Evolutionary conservation across 1,140 invertebrate species (phyloP), one percentile per base, ranked within the genome.

Genomic region (Mya arenaria): DNA sequence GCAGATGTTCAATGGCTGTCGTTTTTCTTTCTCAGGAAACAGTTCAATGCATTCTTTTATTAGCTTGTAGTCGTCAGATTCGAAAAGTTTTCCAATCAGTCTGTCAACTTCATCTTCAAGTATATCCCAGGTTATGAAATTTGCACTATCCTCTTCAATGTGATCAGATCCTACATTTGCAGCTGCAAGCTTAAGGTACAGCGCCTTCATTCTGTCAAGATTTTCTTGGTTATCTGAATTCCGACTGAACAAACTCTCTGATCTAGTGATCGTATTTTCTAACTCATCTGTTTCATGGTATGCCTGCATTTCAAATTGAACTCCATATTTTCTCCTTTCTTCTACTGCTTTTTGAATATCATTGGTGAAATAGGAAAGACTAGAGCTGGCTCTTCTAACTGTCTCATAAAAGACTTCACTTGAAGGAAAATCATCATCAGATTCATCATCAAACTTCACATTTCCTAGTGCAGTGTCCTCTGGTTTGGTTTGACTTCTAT

Each of bases 331-430:
- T n/a, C n/a, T n/a, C n/a, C n/a, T n/a, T n/a, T n/a, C n/a, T n/a
- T n/a, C 48, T n/a, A 10, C 48, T 52, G 19, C 25, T 52, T 3
- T 17, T 23, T n/a, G 25, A n/a, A n/a, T n/a, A 23, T 23, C 48
- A 17, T n/a, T 23, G 19, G 48, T 17, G 17, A 63, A 39, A 17
- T 60, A 30, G 28, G 73, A 60, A 6, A 68, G 37, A 4, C 44
- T 36, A 37, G 62, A 44, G 19, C 77, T 80, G 17, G 34, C 55
- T 34, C 66, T 39, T 62, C 77, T 69, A 6, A 80, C 39, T 58
- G 25, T 37, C 5, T 69, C 66, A 60, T 80, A 80, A 39, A 66
- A 80, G 34, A 71, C 52, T 25, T 80, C 77, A 71, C 77, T 71
- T 8, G 65, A 28, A 19, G 65, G 62, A 23, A 80, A 71, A 25